A percentile compares a stretch with the other conserved stretches of the same genome.
Conservation (phyloP, 2,888 invertebrate genomes). For the Drosophila incognita region DNA sequence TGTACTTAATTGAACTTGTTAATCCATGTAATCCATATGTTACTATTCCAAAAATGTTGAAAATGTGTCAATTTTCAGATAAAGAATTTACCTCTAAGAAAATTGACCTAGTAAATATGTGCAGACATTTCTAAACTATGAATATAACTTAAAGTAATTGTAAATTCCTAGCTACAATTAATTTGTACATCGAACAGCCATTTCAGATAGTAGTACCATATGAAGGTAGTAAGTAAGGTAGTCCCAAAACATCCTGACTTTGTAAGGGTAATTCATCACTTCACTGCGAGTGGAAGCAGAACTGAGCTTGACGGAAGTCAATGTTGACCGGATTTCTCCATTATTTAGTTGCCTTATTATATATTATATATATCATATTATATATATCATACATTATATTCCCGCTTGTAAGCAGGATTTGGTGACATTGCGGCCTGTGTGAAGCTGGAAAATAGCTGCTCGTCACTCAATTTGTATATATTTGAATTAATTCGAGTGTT, state of each 20-base stretch:
- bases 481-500: neutral
- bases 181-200: neutral
- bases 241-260: neutral
- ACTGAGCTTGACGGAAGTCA: too few relatives aligned
- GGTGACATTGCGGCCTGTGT: neutral
- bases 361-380: too few relatives aligned
- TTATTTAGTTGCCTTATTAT: too few relatives aligned
- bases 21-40: too few relatives aligned
- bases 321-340: too few relatives aligned
- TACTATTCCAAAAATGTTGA: neutral
- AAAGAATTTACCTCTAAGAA: neutral
- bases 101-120: neutral
- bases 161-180: neutral
- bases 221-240: neutral
- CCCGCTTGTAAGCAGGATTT: neutral
- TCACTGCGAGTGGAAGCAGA: too few relatives aligned
- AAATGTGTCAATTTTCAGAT: too few relatives aligned
- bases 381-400: too few relatives aligned
- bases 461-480: neutral
- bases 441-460: neutral
- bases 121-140: neutral
- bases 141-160: neutral
- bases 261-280: too few relatives aligned
- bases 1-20: neutral
- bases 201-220: too few relatives aligned